phyloP scores from a whole-genome alignment of 2,888 invertebrate genomes.

The Bembecia ichneumoniformis region DNA sequence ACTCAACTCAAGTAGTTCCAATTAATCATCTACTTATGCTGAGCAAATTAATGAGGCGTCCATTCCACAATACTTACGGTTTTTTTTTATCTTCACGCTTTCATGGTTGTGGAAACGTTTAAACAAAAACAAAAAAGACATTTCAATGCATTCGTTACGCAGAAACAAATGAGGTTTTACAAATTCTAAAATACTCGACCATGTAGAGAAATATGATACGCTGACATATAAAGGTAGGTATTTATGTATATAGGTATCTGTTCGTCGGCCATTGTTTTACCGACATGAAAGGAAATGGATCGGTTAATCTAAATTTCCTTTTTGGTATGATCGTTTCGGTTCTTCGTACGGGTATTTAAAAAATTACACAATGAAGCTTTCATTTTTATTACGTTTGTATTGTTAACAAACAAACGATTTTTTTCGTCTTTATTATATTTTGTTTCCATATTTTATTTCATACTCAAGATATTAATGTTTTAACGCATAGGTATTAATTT shows the following conservation, averaged over 20 bases:
- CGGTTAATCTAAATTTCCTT: slow-evolving; percentile 13
- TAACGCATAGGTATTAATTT: too few species aligned
- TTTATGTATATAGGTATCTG: too few species aligned
- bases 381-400: too few species aligned
- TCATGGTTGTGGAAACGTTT: slow-evolving; percentile 1
- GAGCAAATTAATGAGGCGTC: neutral
- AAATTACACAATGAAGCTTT: neutral
- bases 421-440: too few species aligned
- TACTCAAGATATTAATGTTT: too few species aligned
- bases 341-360: neutral
- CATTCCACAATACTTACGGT: neutral
- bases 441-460: too few species aligned
- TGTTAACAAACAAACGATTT: too few species aligned
- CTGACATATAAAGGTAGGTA: neutral
- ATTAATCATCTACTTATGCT: too few species aligned
- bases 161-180: slow-evolving; percentile 11
- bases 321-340: slow-evolving; percentile 8
- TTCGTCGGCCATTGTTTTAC: slow-evolving; percentile 8
- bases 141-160: slow-evolving; percentile 11
- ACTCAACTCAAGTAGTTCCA: too few species aligned
- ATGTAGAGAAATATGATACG: neutral
- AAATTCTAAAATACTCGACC: slow-evolving; percentile 4
- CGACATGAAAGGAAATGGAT: slow-evolving; percentile 11
- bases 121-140: neutral
- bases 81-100: slow-evolving; percentile 9